phyloP scores from a whole-genome alignment of 1,140 invertebrate species.

The Panulirus ornatus region DNA sequence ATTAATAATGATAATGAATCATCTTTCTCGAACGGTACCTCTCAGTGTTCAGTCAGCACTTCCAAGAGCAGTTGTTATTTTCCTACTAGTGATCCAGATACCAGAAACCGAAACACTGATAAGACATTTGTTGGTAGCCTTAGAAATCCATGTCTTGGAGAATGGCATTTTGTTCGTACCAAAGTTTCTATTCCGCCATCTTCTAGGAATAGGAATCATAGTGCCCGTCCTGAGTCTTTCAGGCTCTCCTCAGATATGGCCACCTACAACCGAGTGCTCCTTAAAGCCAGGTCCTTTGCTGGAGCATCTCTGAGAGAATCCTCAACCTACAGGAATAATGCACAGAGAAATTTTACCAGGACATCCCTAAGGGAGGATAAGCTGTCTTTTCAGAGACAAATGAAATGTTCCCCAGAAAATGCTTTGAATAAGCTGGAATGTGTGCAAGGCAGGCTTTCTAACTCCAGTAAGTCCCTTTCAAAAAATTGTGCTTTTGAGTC shows the following conservation, averaged over 20 bases:
- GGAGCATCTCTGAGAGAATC: conserved; percentile 44
- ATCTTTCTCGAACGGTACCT: not conserved
- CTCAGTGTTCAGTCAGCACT: conserved; percentile 26
- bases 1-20: conserved; percentile 44
- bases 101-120: not conserved
- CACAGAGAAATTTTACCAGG: conserved; percentile 36
- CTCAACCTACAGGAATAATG: conserved; percentile 11
- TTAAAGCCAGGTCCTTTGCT: conserved; percentile 62
- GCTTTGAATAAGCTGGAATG: conserved; percentile 37
- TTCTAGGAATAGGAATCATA: conserved; percentile 43
- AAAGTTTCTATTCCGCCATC: conserved; percentile 59
- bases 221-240: conserved; percentile 59
- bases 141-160: not conserved
- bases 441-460: conserved; percentile 24
- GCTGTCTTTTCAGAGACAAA: conserved; percentile 9
- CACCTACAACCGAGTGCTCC: conserved; percentile 44
- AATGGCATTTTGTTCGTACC: conserved; percentile 33
- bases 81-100: not conserved
- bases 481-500: not conserved
- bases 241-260: conserved; percentile 60
- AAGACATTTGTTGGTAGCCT: conserved; percentile 42
- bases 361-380: conserved; percentile 49
- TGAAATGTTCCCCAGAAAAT: not conserved
- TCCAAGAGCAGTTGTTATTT: conserved; percentile 59
- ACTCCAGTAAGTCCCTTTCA: not conserved